Evolutionary conservation across 2,888 invertebrate genomes (phyloP).

Genomic region (Troilus luridus): DNA sequence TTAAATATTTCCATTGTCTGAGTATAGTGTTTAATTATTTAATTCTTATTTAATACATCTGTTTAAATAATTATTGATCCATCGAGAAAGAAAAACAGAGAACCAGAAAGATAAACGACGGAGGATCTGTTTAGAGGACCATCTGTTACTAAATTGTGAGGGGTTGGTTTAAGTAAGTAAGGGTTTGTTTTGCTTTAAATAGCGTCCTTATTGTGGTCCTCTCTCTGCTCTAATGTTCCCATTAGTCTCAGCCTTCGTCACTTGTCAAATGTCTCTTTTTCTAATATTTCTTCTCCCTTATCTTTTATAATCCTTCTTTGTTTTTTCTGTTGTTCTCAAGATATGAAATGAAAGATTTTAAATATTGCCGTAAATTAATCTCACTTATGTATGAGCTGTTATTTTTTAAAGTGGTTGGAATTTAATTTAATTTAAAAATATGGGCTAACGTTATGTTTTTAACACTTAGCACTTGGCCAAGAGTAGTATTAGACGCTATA

Average conservation of each 20-base stretch:
- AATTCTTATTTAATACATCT: background rate
- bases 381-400: too few relatives aligned
- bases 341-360: background rate
- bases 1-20: too few relatives aligned
- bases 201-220: slow-evolving; percentile 11
- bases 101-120: background rate
- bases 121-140: background rate
- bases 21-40: background rate
- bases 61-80: background rate
- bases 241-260: slow-evolving; percentile 15
- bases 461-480: too few relatives aligned
- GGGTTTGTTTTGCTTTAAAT: slow-evolving; percentile 50
- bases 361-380: background rate
- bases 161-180: slow-evolving; percentile 39
- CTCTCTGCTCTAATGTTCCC: background rate
- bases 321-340: background rate
- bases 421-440: too few relatives aligned
- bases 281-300: background rate
- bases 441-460: too few relatives aligned
- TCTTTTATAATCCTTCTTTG: slow-evolving; percentile 10
- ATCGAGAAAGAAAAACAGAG: background rate
- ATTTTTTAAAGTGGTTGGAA: too few relatives aligned
- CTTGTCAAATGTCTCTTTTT: slow-evolving; percentile 33
- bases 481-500: too few relatives aligned
- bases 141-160: slow-evolving; percentile 33